Base-by-base conservation (phyloP, 2,888 invertebrate species). In the Parthenolecanium corni region DNA sequence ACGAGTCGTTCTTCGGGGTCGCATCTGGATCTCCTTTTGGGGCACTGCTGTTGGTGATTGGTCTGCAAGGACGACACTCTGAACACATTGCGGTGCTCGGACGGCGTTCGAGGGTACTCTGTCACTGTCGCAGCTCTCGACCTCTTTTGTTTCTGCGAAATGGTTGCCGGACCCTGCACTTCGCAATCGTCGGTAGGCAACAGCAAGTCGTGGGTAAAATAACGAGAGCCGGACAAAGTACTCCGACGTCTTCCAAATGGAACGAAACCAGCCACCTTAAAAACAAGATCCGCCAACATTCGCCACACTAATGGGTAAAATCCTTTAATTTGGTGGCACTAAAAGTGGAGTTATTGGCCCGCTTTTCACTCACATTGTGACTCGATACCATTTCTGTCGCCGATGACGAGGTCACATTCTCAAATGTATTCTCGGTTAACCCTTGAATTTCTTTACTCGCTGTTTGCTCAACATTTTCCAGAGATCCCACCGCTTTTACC, bases 121-220 rank as follows among this genome's bases (percentile, higher is more conserved):
- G 63, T 63, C 9, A 63, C 63, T 14, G 63, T 63, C 2, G 63
- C 63, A 11, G 63, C 63, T 36, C 63, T n/a, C 6, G 46, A 46
- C 11, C 63, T 16, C 21, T 47, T 53, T 21, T 25, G 53, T 20
- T 63, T 63, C n/a, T 62, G 62, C 16, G 42, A 12, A 44, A 63
- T 16, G 11, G 52, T 36, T 3, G 38, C 21, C 3, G 40, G 16
- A 1, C 18, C 54, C 38, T 77, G 76, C n/a, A 74, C 76, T 64
- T 76, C 76, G 68, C 78, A 80, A 70, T 81, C 81, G 68, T 81
- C 81, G 20, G 74, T 80, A 66, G 76, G 79, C 65, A 81, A 72
- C n/a, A 79, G 79, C 42, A 81, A 74, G 69, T 82, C 82, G 69
- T 81, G 80, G 25, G 80, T 79, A 68, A 82, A 74, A 70, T 81